Evolutionary conservation across 1,140 invertebrate genomes (phyloP), one percentile per base, ranked within the genome.

Genomic region (Tetramorium parvispinum): DNA sequence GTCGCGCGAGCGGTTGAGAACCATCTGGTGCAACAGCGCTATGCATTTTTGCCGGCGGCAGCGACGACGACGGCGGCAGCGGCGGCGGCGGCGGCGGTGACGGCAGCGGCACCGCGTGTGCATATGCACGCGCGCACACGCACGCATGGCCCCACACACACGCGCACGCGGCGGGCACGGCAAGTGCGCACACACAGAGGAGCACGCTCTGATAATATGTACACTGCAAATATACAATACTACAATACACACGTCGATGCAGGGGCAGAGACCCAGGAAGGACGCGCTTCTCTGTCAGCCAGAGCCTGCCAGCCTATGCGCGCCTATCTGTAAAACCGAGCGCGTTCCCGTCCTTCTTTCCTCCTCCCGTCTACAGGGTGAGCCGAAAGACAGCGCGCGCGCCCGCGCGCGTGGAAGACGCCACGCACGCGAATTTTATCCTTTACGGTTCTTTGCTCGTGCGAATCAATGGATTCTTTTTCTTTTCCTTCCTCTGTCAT

Each of bases 261-360:
- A 93, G 94, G 94, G 94, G 94, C 94, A 95, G 92, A 95, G 94
- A 95, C 94, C 94, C 94, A 95, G 94, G 94, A 95, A 95, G 94
- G 95, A 95, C 94, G 93, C 81, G 65, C 85, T 86, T 73, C 88
- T 91, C 90, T 78, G 87, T 86, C 90, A 65, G 87, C 85, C 88
- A 66, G 86, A 73, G 87, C 77, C 77, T 79, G 81, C 82, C 63
- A 59, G 85, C 70, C 85, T 83, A 83, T 83, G 79, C 76, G 85
- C 87, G 81, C 85, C 71, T 86, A 81, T 81, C 85, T 87, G 51
- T 73, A 79, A 79, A 79, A n/a, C 61, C 81, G 63, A 37, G 61
- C 37, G 63, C 18, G 37, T 63, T 63, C 59, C 27, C 63, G 71
- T 70, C 68, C 63, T 55, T 59, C 75, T 65, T 79, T 79, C 83